These are phyloP conservation scores for Galemys pyrenaicus DNA, from an alignment of 2,113 vertebrate species.

Conservation along the genomic window DNA sequence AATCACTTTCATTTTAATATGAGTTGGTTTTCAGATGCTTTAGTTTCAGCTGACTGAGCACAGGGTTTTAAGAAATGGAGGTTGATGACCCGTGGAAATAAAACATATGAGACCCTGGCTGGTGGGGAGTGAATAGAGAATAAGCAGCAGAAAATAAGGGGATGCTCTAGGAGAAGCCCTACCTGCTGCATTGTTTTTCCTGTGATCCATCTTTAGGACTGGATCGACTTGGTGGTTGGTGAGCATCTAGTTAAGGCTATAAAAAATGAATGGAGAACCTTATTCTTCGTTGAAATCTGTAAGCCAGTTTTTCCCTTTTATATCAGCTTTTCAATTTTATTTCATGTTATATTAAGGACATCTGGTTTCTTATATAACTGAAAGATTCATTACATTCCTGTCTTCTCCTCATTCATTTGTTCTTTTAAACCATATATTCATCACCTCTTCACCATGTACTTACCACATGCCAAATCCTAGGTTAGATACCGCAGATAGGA, in stretches of 20 bases:
- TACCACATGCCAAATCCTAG: not conserved
- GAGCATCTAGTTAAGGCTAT: not conserved
- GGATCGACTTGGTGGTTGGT: not conserved
- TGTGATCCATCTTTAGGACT: not conserved
- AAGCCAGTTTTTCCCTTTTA: not conserved
- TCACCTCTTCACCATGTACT: not conserved
- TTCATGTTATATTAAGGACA: not conserved
- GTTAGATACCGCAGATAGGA: not conserved
- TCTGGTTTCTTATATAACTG: not conserved
- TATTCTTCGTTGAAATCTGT: not conserved
- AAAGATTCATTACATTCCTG: not conserved
- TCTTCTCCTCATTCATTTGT: constrained; percentile 41
- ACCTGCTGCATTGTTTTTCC: not conserved
- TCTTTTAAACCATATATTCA: constrained; percentile 7
- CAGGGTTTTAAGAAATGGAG: not conserved
- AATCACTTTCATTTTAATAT: constrained; percentile 34
- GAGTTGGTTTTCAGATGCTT: constrained; percentile 38
- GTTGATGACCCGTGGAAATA: not conserved
- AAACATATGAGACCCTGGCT: not conserved
- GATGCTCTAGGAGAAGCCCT: not conserved
- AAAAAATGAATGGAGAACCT: not conserved
- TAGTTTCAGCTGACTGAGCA: not conserved
- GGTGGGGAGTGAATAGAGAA: not conserved
- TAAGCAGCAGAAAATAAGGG: not conserved
- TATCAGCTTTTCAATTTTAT: not conserved